Evolutionary conservation across 2,888 invertebrate genomes (phyloP).

Genomic region (Sepioteuthis lessoniana): DNA sequence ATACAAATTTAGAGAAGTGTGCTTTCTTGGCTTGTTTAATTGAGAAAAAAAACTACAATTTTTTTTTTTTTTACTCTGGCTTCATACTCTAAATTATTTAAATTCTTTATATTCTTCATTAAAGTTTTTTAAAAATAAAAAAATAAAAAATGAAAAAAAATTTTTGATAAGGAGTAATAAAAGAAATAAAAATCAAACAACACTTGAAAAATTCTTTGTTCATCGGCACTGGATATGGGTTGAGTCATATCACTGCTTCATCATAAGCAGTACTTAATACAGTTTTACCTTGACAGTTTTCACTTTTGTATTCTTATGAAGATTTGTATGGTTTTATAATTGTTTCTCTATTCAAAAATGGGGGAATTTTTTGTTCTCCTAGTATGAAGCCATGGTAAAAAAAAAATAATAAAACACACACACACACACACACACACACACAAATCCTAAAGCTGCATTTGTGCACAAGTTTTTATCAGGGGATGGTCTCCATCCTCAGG

Average conservation of each 20-base stretch:
- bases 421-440: background rate
- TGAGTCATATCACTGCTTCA: background rate
- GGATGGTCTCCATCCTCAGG: constrained; percentile 16
- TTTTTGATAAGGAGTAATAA: background rate
- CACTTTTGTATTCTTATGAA: background rate
- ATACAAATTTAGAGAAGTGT: background rate
- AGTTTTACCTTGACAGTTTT: background rate
- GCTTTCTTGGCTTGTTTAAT: background rate
- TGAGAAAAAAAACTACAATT: too few relatives aligned
- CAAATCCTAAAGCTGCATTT: background rate
- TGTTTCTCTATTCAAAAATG: background rate
- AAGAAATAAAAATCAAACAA: background rate
- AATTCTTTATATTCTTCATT: background rate
- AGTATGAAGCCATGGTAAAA: background rate
- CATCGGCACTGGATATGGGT: background rate
- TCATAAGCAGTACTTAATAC: background rate
- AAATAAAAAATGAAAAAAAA: background rate
- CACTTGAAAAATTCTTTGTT: background rate
- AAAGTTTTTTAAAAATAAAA: background rate
- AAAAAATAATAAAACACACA: background rate
- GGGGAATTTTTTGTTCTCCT: background rate
- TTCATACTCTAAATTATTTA: background rate
- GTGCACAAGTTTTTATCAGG: constrained; percentile 33
- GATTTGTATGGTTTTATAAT: background rate
- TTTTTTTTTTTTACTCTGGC: background rate